Evolutionary conservation across 2,888 invertebrate genomes (phyloP), one percentile per base, ranked within the genome.

Genomic region (Melanotus villosus): DNA sequence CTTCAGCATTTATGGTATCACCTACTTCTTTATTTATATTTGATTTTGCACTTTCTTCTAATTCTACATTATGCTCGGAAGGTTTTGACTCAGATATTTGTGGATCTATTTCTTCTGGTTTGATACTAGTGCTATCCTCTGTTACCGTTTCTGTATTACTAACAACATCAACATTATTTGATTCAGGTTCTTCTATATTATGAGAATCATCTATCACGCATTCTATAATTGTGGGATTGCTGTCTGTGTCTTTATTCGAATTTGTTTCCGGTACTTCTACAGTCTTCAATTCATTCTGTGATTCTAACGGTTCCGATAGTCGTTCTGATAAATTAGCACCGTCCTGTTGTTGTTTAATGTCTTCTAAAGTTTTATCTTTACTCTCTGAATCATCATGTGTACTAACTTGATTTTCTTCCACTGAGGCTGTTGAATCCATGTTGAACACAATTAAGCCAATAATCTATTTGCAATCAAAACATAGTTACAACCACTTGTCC

Each of bases 111-210:
- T 41, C 41, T 0, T 18, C 16, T 14, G 2, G 18, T 18, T 2
- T 4, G 9, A 1, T 41, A 12, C 12, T 12, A 12, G 12, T 2
- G 6, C 3, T 14, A 1, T 38, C 36, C 16, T 12, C 14, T 2
- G 41, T 7, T 41, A 14, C 14, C 1, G 1, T 14, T 41, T 41
- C 41, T 14, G 3, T 16, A 41, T 5, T 41, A 16, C 1, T 41
- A 1, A 38, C 7, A 57, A 21, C 38, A 5, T 57, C 38, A n/a
- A 23, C 12, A 36, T 38, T 45, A 10, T 21, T 45, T 1, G 38
- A 38, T 6, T 14, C 16, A 34, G 34, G 34, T 36, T 56, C 56
- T 10, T 38, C 56, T 12, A 14, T 16, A 19, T 57, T 57, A 23
- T 38, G 16, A 38, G 21, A 19, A 21, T 57, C 38, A 1, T 57